Conservation (phyloP, 2,797 vertebrate species). For the Varecia variegata region DNA sequence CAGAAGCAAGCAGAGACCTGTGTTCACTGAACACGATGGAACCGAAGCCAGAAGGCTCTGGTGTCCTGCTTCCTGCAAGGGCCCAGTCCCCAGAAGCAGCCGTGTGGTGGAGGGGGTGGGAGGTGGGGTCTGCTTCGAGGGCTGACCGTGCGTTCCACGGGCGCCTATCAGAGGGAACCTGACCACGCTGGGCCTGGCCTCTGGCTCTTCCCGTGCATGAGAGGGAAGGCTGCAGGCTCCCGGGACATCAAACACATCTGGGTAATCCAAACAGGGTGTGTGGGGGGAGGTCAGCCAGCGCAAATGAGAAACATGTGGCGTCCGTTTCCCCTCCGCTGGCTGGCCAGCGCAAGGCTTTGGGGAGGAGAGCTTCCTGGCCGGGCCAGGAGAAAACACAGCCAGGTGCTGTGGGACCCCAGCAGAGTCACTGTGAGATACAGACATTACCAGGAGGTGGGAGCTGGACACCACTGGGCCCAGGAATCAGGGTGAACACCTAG, state of each 20-base stretch:
- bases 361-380: neutral
- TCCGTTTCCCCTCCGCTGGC: neutral
- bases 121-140: neutral
- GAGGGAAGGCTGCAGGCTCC: neutral
- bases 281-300: constrained; percentile 54
- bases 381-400: neutral
- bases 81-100: neutral
- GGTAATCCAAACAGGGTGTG: constrained; percentile 47
- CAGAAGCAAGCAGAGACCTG: neutral
- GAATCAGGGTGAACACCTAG: neutral
- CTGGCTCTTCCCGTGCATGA: neutral
- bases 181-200: neutral
- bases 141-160: neutral
- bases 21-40: neutral
- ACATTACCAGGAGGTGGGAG: too few species aligned
- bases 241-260: constrained; percentile 44
- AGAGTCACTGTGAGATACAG: neutral
- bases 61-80: neutral
- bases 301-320: constrained; percentile 57
- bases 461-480: neutral
- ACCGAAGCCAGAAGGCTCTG: neutral
- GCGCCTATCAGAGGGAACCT: neutral
- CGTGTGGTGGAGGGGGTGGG: neutral
- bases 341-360: neutral
- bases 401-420: neutral